These are phyloP conservation scores for Limnephilus marmoratus DNA, from an alignment of 2,888 invertebrate species.

Conservation along the genomic window DNA sequence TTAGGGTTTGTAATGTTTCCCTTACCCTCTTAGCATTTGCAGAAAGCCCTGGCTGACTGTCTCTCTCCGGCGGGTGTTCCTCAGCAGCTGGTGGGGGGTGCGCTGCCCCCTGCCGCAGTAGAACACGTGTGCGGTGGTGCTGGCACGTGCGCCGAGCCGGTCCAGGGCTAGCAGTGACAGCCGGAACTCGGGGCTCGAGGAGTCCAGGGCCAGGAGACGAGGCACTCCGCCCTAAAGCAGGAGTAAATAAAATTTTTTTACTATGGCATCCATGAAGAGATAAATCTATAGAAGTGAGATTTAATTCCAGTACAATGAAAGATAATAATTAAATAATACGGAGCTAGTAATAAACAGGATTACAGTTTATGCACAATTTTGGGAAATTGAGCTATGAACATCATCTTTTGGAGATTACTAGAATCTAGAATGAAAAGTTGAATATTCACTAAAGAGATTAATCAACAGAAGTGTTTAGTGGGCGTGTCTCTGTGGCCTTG, in stretches of 20 bases:
- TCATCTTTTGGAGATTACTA: no score
- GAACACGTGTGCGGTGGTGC: conserved; percentile 95
- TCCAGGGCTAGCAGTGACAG: conserved; percentile 90
- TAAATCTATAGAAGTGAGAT: no score
- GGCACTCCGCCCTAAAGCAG: conserved; percentile 71
- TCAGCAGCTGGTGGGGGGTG: conserved; percentile 86
- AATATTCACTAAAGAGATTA: no score
- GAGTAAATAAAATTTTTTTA: neutral
- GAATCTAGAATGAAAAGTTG: no score
- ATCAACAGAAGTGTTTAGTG: no score
- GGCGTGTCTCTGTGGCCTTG: no score
- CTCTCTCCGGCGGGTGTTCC: conserved; percentile 80
- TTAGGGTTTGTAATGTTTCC: neutral
- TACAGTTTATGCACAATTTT: no score
- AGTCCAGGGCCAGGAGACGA: conserved; percentile 85
- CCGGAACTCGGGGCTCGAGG: conserved; percentile 83
- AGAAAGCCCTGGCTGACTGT: conserved; percentile 76
- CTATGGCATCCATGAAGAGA: no score
- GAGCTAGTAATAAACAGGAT: no score
- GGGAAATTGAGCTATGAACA: no score
- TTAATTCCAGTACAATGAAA: no score
- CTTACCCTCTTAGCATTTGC: conserved; percentile 74
- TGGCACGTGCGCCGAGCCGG: conserved; percentile 89
- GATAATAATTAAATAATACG: no score
- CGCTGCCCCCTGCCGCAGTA: conserved; percentile 94